Base-by-base conservation (phyloP, 1,140 invertebrate genomes). In the Lasioglossum albipes region DNA sequence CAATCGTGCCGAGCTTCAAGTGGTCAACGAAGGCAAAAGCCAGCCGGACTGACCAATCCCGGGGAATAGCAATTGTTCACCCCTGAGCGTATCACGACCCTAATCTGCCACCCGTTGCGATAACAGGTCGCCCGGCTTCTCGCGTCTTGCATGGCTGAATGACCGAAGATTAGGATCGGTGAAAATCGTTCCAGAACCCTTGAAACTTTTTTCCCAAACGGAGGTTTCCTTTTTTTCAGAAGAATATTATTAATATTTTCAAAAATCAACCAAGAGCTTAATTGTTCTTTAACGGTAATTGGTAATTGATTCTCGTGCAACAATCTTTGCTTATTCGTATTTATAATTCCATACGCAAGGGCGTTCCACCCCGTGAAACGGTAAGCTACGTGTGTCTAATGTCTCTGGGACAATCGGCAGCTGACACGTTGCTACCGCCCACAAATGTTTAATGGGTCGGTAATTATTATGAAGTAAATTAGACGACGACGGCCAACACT, bases 381-480 rank as follows among this genome's bases (percentile, higher is more conserved):
- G 42, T 36, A 59, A 52, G 16, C 61, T 73, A 76, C 67, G 66
- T 64, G 76, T 74, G 75, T 84, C 78, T 86, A 84, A 87, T 86
- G 77, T 54, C 78, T 86, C 77, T 87, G 85, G 84, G 85, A 87
- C 84, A 87, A 72, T 78, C 74, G 77, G 31, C 85, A 87, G 84
- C 85, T 87, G 85, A 84, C 82, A 87, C 81, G 83, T 88, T 83
- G 81, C 84, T 64, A 75, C 87, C 84, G 83, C 77, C 68, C 66
- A 81, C 84, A 78, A 88, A 88, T 88, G 80, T 88, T 88, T 85
- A 88, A 88, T 88, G 84, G 61, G 78, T 59, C 49, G 22, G 73
- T 89, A 87, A 89, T 89, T 87, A 88, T 89, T 89, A 89, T 79
- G 79, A 89, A 81, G 86, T 59, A 88, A 88, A 89, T 89, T 89